Base-by-base conservation (phyloP, 2,797 vertebrate genomes). In the Anguilla megastoma region DNA sequence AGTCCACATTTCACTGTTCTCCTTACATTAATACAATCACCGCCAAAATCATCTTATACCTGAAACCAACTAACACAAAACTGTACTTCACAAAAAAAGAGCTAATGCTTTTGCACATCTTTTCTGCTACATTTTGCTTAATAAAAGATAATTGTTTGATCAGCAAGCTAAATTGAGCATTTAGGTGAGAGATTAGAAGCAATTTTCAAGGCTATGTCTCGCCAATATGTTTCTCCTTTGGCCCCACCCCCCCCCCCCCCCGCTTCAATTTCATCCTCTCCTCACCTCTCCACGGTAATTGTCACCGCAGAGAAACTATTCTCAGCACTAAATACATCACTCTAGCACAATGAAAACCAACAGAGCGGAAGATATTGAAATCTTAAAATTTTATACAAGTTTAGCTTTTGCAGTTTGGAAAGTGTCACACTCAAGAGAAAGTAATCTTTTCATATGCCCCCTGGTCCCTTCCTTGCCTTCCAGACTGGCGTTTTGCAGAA, bases 321-420 rank as follows among this genome's bases (percentile, higher is more conserved):
- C 88, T 89, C 89, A 90, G 87, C 90, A 85, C 89, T 89, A 86
- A 92, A 93, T 92, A 91, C 84, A 90, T 80, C 8, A 7, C 84
- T 71, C 89, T 89, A 84, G 89, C 24, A 84, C 85, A 83, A 86
- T 88, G 58, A 87, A 90, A 91, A 76, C 90, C 88, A 92, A 88
- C 88, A 76, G 89, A 91, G 90, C 90, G 90, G 88, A 89, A 91
- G 90, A 90, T 91, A 93, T 93, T 90, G 92, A 94, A 93, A 94
- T 92, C 90, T 92, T 90, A 87, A 92, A 89, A 91, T 91, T 90
- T 90, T 88, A 90, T 54, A 56, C 60, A 80, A 87, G 79, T 84
- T 89, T 87, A 71, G 63, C 33, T 2, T 58, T 80, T 74, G 80
- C 69, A 82, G 76, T 89, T 89, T 83, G 83, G 90, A 88, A 80